Evolutionary conservation across 2,797 vertebrate species (phyloP), one percentile per base, ranked within the genome.

Genomic region (Coranthus polyacanthus): DNA sequence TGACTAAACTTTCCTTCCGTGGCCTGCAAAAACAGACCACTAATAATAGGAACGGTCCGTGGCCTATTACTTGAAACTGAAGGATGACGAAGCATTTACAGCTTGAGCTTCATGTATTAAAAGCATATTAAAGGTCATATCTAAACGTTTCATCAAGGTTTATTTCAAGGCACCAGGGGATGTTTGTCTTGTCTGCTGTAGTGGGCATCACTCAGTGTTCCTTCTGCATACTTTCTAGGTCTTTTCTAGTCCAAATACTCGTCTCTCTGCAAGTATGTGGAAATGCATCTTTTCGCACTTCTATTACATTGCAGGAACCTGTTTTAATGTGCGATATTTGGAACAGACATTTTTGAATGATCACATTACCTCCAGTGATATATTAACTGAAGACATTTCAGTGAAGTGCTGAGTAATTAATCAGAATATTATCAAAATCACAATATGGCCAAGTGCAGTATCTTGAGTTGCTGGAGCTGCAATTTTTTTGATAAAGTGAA

Each of bases 171-270:
- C 15, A 0, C 36, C 9, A 34, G 37, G 16, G 57, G 66, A 71
- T 34, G 39, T 78, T 56, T 36, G 43, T 54, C 17, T 50, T 70
- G 58, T 63, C 44, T 80, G 78, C 82, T 85, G 63, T 72, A 82
- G 75, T 74, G 71, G 83, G 77, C 73, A 50, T 63, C 57, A 12
- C 42, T 69, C 72, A 41, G 46, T 79, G 81, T 85, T 89, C 82
- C 66, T 84, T 58, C 36, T 32, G 61, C 65, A 59, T 70, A 65
- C 58, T 79, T 77, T 77, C 61, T 56, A 24, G 20, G 52, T 68
- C 56, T 62, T 61, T 53, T 47, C 26, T 17, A 1, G 42, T 61
- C 74, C 70, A 87, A 74, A 83, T 87, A 79, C 77, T 65, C 9
- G 58, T 84, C 81, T 78, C 51, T 82, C 71, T 75, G 38, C 62